Percentiles rank a stretch among this genome's conserved stretches.
Conservation (phyloP, 2,113 vertebrate species). For the Percopsis transmontana region DNA sequence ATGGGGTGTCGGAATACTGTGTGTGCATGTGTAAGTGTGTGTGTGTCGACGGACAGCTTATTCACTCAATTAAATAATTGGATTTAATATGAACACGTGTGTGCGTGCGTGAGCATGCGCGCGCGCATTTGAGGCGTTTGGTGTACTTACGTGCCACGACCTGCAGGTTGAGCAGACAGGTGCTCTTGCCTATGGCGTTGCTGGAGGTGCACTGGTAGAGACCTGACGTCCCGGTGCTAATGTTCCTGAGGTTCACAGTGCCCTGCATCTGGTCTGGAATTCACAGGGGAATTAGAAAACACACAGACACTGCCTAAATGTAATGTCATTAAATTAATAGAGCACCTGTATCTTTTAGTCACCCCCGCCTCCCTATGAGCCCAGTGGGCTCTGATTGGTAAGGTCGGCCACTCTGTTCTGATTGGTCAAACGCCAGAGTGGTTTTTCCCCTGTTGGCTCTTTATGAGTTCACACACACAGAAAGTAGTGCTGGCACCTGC, state of each 20-base stretch:
- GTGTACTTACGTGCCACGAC: constrained; percentile 90
- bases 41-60: background rate
- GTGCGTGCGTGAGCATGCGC: background rate
- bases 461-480: too few relatives aligned
- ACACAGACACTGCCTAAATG: background rate
- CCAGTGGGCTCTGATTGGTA: too few relatives aligned
- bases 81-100: background rate
- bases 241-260: constrained; percentile 92
- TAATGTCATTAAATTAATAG: too few relatives aligned
- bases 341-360: too few relatives aligned
- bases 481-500: too few relatives aligned
- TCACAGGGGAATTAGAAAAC: constrained; percentile 35
- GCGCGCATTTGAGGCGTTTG: background rate
- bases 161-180: constrained; percentile 94
- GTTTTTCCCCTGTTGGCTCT: too few relatives aligned
- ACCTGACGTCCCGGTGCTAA: constrained; percentile 90
- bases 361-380: too few relatives aligned
- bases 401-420: too few relatives aligned
- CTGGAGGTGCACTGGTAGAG: constrained; percentile 95
- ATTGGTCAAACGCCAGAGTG: too few relatives aligned
- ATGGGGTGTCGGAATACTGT: background rate
- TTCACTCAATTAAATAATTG: too few relatives aligned
- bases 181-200: constrained; percentile 94
- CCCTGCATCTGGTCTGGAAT: constrained; percentile 94
- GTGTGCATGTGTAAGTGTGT: background rate